Evolutionary conservation across 2,797 vertebrate genomes (phyloP), one percentile per base, ranked within the genome.

Genomic region (Lophotriccus pileatus): DNA sequence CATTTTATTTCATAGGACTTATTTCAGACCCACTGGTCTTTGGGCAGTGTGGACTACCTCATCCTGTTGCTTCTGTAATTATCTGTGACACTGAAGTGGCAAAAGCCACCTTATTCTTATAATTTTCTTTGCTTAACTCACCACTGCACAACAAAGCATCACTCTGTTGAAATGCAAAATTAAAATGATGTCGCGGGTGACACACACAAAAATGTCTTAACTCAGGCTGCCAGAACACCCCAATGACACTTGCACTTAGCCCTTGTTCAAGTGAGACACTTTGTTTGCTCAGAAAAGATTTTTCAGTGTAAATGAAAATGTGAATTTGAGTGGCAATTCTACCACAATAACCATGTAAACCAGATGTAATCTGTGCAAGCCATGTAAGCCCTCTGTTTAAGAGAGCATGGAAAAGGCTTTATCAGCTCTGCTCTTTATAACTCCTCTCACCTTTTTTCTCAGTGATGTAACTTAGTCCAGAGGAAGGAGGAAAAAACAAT

Each of bases 261-360:
- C 37, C 16, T 58, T 39, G 18, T 16, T 17, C 49, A n/a, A 36
- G 15, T 7, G 22, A 82, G 49, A 73, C 34, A 16, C 14, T 78
- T n/a, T 8, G 13, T 52, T 12, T 49, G 20, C 25, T 24, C 36
- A 56, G 68, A 67, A 63, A 55, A 84, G 30, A 34, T 60, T 82
- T 67, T 39, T 21, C 55, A 77, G 2, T 28, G 39, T 53, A 84
- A 90, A 76, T n/a, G 9, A 36, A 82, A 70, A 63, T 0, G 8
- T 58, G 58, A 59, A 49, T 90, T 55, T 53, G 37, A 74, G 46
- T 10, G 19, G 32, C 72, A 77, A 28, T 34, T 70, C 28, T 32
- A 27, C n/a, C 46, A 34, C 0, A 0, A 43, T 10, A 83, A 37
- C 28, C 0, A 0, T 30, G 64, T 30, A 22, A 72, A 59, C 23